A percentile compares a stretch with the other conserved stretches of the same genome.
Conservation (phyloP, 2,797 vertebrate species). For the Yasuhikotakia modesta region DNA sequence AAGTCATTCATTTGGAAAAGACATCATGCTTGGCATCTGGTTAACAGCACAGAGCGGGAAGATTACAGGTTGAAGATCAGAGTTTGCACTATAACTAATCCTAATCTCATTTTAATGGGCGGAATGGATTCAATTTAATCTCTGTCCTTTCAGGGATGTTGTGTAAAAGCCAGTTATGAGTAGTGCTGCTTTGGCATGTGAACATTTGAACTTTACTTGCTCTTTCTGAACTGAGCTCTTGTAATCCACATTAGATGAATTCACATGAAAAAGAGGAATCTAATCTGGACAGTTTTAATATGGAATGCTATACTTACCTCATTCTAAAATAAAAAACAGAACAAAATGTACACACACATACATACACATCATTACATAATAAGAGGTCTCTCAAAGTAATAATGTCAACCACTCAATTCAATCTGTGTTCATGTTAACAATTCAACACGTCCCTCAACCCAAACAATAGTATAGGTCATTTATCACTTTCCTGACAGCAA, state of each 20-base stretch:
- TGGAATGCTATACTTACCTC: background rate
- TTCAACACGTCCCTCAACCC: no score
- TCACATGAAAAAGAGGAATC: conserved; percentile 10
- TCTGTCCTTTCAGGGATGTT: conserved; percentile 27
- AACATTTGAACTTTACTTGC: conserved; percentile 10
- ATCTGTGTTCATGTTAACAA: no score
- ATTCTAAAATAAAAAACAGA: background rate
- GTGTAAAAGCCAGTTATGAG: background rate
- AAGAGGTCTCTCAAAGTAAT: no score
- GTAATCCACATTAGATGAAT: conserved; percentile 32
- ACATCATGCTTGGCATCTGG: background rate
- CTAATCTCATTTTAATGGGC: conserved; percentile 24
- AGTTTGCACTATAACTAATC: conserved; percentile 43
- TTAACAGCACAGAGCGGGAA: background rate
- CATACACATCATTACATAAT: background rate
- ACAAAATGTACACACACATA: background rate
- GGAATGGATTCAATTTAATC: conserved; percentile 34
- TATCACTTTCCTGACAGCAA: no score
- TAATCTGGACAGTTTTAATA: conserved; percentile 5
- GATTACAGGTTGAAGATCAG: conserved; percentile 36
- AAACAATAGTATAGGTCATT: no score
- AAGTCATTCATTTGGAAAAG: conserved; percentile 2
- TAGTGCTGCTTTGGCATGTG: background rate
- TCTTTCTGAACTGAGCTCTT: background rate
- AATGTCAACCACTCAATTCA: no score